phyloP scores from a whole-genome alignment of 1,140 invertebrate genomes.

The Cherax destructor region DNA sequence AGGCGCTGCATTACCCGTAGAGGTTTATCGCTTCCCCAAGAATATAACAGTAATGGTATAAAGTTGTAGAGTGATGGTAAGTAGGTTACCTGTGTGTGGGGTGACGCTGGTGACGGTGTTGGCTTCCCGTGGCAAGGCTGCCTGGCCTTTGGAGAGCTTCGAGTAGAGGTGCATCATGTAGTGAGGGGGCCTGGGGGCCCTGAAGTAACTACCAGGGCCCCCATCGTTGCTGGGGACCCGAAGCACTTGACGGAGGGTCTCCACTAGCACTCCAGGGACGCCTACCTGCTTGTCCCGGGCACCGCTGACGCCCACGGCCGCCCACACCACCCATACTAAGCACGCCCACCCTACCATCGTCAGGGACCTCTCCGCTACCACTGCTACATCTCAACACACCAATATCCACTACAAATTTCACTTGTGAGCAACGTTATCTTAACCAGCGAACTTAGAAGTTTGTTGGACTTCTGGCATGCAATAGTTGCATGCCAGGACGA shows the following conservation, averaged over 20 bases:
- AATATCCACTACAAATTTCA: background rate
- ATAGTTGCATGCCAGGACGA: background rate
- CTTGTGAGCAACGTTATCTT: background rate
- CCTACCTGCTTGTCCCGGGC: background rate
- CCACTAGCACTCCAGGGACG: background rate
- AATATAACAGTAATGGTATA: too few species aligned
- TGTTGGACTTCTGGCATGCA: background rate
- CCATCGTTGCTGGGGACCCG: background rate
- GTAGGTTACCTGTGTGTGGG: background rate
- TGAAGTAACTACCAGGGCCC: background rate
- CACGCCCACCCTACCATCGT: constrained; percentile 13
- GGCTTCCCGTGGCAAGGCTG: background rate
- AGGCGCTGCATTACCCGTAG: too few species aligned
- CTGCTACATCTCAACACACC: background rate
- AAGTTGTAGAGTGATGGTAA: background rate
- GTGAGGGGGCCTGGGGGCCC: background rate
- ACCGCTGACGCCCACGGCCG: background rate
- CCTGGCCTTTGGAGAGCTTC: background rate
- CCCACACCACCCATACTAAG: background rate
- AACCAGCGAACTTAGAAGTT: background rate
- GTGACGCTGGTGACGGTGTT: constrained; percentile 12
- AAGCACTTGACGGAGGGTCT: constrained; percentile 1
- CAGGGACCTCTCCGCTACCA: background rate
- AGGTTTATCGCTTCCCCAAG: too few species aligned
- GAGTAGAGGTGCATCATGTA: constrained; percentile 1